Percentiles rank a stretch among this genome's conserved stretches.
Conservation (phyloP, 1,140 invertebrate species). For the Cherax destructor region DNA sequence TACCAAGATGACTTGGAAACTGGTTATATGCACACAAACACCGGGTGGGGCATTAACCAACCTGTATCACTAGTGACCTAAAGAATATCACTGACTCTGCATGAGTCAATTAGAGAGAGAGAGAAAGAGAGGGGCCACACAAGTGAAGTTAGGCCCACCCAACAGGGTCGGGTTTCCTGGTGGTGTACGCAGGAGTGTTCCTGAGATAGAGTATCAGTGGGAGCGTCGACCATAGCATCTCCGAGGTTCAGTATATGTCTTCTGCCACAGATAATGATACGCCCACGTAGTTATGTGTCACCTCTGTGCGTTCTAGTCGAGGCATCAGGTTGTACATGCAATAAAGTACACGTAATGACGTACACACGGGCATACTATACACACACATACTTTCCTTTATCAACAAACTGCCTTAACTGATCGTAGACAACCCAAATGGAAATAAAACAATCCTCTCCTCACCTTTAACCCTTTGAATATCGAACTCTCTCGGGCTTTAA, state of each 20-base stretch:
- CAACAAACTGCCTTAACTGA: background rate
- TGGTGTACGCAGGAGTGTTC: background rate
- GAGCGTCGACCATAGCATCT: background rate
- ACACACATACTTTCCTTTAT: background rate
- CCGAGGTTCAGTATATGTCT: background rate
- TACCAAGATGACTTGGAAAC: too few species aligned
- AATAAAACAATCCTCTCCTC: background rate
- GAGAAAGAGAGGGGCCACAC: background rate
- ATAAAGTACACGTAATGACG: background rate
- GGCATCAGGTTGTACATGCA: background rate
- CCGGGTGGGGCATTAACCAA: too few species aligned
- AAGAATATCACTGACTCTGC: too few species aligned
- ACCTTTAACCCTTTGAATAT: conserved; percentile 10
- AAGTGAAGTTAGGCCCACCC: background rate
- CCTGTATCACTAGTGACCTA: too few species aligned
- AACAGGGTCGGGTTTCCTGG: background rate
- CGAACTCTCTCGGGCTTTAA: background rate
- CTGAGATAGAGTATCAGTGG: background rate
- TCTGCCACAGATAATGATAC: background rate
- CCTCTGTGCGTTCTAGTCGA: background rate
- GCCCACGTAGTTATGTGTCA: background rate
- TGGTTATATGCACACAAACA: too few species aligned
- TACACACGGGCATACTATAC: background rate
- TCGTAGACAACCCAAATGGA: background rate
- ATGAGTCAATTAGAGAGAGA: background rate